These are phyloP conservation scores for Diadromus collaris DNA, from an alignment of 2,888 invertebrate species.

Conservation along the genomic window DNA sequence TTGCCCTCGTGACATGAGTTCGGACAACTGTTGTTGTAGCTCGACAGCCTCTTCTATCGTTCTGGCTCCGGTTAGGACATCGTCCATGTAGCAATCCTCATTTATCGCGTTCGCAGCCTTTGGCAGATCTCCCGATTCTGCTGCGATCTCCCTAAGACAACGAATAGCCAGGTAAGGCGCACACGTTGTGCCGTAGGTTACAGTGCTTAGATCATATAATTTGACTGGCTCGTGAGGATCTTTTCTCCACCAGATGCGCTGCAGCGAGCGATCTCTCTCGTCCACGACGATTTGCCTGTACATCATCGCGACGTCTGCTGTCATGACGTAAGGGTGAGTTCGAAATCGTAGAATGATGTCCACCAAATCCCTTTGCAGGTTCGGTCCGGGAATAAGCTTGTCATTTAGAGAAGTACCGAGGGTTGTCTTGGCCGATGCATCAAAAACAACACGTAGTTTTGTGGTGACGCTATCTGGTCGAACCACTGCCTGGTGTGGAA, in stretches of 20 bases:
- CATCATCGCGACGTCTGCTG: conserved; percentile 30
- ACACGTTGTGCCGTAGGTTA: conserved; percentile 64
- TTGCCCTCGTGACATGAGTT: conserved; percentile 30
- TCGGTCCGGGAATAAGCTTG: conserved; percentile 60
- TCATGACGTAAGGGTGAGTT: conserved; percentile 31
- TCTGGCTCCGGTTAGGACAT: conserved; percentile 32
- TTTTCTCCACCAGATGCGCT: conserved; percentile 68
- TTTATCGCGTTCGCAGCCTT: conserved; percentile 50
- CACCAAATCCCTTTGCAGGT: conserved; percentile 59
- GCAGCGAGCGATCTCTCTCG: conserved; percentile 56
- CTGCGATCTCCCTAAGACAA: conserved; percentile 62
- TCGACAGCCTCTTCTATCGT: conserved; percentile 56
- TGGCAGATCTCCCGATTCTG: conserved; percentile 32
- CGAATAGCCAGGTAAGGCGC: conserved; percentile 64
- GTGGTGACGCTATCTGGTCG: conserved; percentile 62
- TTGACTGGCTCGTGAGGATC: conserved; percentile 13
- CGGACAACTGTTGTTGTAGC: conserved; percentile 32
- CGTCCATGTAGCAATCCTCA: conserved; percentile 65
- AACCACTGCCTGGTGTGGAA: conserved; percentile 69
- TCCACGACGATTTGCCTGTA: conserved; percentile 52
- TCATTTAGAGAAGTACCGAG: conserved; percentile 60
- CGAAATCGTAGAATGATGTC: conserved; percentile 61
- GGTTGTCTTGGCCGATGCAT: conserved; percentile 61
- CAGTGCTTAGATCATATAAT: conserved; percentile 56
- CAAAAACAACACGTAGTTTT: conserved; percentile 68